Evolutionary conservation across 1,140 invertebrate species (phyloP).

Genomic region (Dreissena rostriformis): DNA sequence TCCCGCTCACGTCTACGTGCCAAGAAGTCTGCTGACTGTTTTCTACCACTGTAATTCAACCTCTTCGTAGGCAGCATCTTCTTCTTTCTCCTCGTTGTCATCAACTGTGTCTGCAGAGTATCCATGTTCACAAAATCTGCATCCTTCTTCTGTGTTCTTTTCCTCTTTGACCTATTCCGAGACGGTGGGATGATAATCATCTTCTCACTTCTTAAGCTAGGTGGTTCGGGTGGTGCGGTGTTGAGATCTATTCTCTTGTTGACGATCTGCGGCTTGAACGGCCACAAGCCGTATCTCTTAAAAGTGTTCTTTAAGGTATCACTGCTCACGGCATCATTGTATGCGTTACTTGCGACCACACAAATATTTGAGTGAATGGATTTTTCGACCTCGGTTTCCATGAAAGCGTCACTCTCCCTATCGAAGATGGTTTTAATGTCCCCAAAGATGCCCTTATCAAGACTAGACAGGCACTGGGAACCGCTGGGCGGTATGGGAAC

Average conservation of each 20-base stretch:
- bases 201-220: constrained; percentile 24
- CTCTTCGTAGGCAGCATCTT: constrained; percentile 32
- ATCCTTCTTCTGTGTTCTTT: constrained; percentile 16
- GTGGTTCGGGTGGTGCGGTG: constrained; percentile 23
- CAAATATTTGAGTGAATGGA: constrained; percentile 43
- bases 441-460: constrained; percentile 48
- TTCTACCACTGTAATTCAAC: constrained; percentile 43
- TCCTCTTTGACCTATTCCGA: constrained; percentile 8
- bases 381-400: constrained; percentile 30
- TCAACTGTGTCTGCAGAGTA: constrained; percentile 29
- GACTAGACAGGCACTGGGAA: constrained; percentile 34
- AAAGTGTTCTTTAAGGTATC: constrained; percentile 44
- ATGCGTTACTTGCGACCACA: constrained; percentile 52
- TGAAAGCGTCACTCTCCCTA: constrained; percentile 38
- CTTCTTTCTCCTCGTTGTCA: constrained; percentile 34
- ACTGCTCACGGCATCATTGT: constrained; percentile 33
- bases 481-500: constrained; percentile 47
- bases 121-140: constrained; percentile 34
- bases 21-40: background rate
- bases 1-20: constrained; percentile 3
- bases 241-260: constrained; percentile 51
- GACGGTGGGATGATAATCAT: constrained; percentile 13
- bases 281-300: constrained; percentile 40
- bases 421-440: constrained; percentile 33
- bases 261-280: constrained; percentile 47